Evolutionary conservation across 2,888 invertebrate genomes (phyloP).

Genomic region (Drosophila paranaensis): DNA sequence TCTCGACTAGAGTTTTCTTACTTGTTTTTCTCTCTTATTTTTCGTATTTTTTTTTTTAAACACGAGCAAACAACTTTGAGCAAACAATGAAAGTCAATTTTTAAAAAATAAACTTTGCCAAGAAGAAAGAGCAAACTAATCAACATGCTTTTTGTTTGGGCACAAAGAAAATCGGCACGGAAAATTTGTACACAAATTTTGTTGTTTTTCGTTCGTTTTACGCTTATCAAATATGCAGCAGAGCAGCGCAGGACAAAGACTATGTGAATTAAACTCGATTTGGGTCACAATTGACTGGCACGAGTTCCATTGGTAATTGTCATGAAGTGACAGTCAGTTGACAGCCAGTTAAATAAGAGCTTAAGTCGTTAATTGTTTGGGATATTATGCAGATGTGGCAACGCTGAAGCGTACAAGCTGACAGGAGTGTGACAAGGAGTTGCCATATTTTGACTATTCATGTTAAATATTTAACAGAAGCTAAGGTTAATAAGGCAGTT

Average conservation of each 20-base stretch:
- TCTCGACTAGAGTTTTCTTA: too few relatives aligned
- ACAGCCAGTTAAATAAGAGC: conserved; percentile 9
- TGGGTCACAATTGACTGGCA: neutral
- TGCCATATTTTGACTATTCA: neutral
- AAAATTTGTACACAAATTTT: conserved; percentile 18
- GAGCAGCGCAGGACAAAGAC: conserved; percentile 1
- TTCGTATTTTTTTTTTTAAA: neutral
- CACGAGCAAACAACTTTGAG: conserved; percentile 61
- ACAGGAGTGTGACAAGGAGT: neutral
- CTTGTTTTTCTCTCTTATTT: too few relatives aligned
- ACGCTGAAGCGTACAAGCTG: neutral
- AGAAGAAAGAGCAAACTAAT: conserved; percentile 39
- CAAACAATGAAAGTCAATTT: conserved; percentile 63
- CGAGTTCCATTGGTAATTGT: conserved; percentile 8
- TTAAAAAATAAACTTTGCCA: conserved; percentile 13
- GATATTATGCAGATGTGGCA: neutral
- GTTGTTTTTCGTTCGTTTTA: conserved; percentile 15
- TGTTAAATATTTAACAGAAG: neutral
- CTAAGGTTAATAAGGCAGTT: neutral
- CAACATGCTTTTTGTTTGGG: conserved; percentile 35
- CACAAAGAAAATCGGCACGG: conserved; percentile 16
- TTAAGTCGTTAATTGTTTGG: neutral
- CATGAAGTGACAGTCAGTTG: conserved; percentile 5
- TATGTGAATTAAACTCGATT: conserved; percentile 3
- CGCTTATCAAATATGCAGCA: conserved; percentile 22